Evolutionary conservation across 2,888 invertebrate genomes (phyloP).

Genomic region (Platypus cylindrus): DNA sequence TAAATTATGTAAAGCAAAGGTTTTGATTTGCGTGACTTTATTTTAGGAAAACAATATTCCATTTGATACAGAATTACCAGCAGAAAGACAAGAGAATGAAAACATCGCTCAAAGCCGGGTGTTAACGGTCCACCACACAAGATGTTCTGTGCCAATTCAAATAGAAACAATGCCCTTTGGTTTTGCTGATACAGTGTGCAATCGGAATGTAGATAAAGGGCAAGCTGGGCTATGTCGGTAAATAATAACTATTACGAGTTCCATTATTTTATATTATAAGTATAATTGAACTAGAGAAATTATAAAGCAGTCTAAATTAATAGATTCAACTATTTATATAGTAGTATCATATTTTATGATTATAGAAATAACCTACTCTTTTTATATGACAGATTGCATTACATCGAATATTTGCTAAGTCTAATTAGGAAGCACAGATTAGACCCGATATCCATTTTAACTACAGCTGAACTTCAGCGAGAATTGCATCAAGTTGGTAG

Average conservation of each 20-base stretch:
- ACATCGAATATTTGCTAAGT: slow-evolving; percentile 88
- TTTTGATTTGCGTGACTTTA: slow-evolving; percentile 1
- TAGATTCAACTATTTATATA: neutral
- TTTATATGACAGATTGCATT: slow-evolving; percentile 62
- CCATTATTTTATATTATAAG: no score
- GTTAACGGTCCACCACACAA: no score
- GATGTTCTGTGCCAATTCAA: slow-evolving; percentile 77
- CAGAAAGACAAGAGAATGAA: slow-evolving; percentile 29
- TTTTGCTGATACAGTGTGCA: slow-evolving; percentile 72
- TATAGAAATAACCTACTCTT: no score
- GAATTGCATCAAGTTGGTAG: slow-evolving; percentile 77
- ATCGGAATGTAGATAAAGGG: slow-evolving; percentile 58
- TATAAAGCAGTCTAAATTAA: no score
- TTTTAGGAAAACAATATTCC: slow-evolving; percentile 54
- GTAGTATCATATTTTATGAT: slow-evolving; percentile 14
- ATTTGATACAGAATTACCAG: slow-evolving; percentile 49
- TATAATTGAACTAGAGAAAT: no score
- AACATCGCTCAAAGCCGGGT: no score
- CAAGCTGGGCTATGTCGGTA: slow-evolving; percentile 89
- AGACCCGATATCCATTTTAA: slow-evolving; percentile 84
- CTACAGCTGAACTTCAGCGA: slow-evolving; percentile 73
- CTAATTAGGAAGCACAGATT: slow-evolving; percentile 70
- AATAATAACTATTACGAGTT: no score
- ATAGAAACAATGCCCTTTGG: slow-evolving; percentile 79
- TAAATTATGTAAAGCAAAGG: neutral